Evolutionary conservation across 2,888 invertebrate species (phyloP), one percentile per base, ranked within the genome.

Genomic region (Octodonta nipae): DNA sequence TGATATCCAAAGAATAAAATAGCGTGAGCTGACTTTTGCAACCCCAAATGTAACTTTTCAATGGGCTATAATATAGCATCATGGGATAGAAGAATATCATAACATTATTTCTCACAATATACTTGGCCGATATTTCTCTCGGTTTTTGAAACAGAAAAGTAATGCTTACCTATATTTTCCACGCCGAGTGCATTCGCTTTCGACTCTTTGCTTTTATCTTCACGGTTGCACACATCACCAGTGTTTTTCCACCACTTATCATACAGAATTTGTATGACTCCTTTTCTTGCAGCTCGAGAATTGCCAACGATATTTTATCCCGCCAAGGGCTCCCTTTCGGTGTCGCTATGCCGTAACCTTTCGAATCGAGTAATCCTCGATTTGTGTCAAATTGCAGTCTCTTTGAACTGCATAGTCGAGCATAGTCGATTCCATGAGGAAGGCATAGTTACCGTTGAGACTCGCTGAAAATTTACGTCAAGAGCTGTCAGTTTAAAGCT

Each of bases 201-300:
- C 34, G 86, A 84, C 49, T 91, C 89, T 84, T 91, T 63, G 46
- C 81, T 84, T 55, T 80, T 80, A 50, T 83, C 82, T 44, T 89
- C 85, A 32, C 88, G 67, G 47, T 82, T 85, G 56, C 91, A 91
- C 1, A 84, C 84, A 49, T 88, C 86, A 0, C 89, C 89, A 0
- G 88, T 87, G 54, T 89, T 88, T 64, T 92, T 89, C 95, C 95
- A 96, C 95, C 95, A 96, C 58, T 91, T 93, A 56, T 91, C 92
- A 58, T 93, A 92, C 34, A 93, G 64, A 44, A 87, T 84, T 65
- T 89, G 88, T 43, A 89, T 86, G 27, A 81, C 81, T 1, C 93
- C 93, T 88, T 88, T 60, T 96, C 95, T 50, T 93, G 92, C 2
- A 96, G 73, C 54, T 93, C 89, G 15, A 96, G 66, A 49, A 95